phyloP scores from a whole-genome alignment of 2,888 invertebrate genomes.

The Drosophila helvetica region DNA sequence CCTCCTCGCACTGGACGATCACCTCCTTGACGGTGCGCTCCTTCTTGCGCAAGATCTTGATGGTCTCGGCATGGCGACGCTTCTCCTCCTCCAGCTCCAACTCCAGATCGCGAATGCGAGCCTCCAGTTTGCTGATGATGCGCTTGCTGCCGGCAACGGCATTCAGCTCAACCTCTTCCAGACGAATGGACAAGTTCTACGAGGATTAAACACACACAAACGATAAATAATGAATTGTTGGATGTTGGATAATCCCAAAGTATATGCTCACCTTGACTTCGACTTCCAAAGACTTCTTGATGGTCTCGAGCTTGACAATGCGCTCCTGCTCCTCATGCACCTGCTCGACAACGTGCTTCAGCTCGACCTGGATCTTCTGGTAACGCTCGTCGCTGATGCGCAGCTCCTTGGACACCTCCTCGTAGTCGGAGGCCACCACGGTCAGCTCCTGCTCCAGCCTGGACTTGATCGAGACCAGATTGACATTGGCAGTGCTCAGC shows the following conservation, averaged over 20 bases:
- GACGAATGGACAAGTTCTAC: conserved; percentile 93
- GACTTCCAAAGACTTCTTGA: conserved; percentile 98
- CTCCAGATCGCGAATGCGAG: conserved; percentile 96
- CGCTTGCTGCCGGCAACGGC: conserved; percentile 98
- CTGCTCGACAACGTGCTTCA: conserved; percentile 96
- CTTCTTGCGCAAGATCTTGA: conserved; percentile 99
- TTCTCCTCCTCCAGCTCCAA: conserved; percentile 98
- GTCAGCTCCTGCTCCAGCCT: conserved; percentile 97
- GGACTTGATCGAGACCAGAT: conserved; percentile 95
- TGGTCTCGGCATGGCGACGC: conserved; percentile 97
- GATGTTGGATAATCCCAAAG: not conserved
- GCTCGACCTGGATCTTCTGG: conserved; percentile 95
- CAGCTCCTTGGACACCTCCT: conserved; percentile 98
- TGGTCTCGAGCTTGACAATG: conserved; percentile 97
- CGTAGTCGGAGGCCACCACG: conserved; percentile 97
- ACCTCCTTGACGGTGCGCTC: conserved; percentile 98
- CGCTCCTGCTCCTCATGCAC: conserved; percentile 98
- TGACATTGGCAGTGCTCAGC: conserved; percentile 96
- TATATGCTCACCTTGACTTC: conserved; percentile 91
- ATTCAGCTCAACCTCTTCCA: conserved; percentile 98
- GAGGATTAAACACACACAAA: not conserved
- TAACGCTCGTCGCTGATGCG: conserved; percentile 96
- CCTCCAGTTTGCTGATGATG: conserved; percentile 98
- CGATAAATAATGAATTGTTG: not conserved
- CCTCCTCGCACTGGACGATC: conserved; percentile 97